A percentile compares a stretch with the other conserved stretches of the same genome.
Conservation (phyloP, 2,113 vertebrate species). For the Xiphophorus maculatus region DNA sequence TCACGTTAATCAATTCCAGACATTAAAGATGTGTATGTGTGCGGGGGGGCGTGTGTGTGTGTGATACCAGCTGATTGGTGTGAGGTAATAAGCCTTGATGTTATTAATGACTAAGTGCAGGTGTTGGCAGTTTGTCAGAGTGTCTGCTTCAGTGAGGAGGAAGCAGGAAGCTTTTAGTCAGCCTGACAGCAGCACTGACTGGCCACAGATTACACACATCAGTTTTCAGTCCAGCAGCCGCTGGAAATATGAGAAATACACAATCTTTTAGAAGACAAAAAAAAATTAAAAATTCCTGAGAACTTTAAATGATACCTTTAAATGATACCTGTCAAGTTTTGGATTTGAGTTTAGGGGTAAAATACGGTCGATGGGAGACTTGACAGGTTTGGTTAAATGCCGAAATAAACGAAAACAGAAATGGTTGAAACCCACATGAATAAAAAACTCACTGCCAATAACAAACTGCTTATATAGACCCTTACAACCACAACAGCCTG, state of each 20-base stretch:
- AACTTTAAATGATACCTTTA: no score
- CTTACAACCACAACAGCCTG: no score
- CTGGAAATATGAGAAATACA: neutral
- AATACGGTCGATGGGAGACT: no score
- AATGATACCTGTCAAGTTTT: no score
- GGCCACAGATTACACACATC: constrained; percentile 11
- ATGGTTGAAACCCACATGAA: no score
- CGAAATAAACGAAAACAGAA: no score
- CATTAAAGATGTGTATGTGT: constrained; percentile 8
- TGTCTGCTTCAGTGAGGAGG: constrained; percentile 10
- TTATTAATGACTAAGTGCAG: constrained; percentile 55
- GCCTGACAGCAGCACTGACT: constrained; percentile 41
- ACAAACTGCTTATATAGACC: no score
- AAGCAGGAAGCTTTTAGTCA: constrained; percentile 56
- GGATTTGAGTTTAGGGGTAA: no score
- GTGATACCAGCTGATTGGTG: constrained; percentile 42
- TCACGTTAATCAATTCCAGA: constrained; percentile 52
- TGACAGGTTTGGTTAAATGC: no score
- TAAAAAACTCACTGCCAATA: no score
- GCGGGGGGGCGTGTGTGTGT: neutral
- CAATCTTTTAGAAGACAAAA: neutral
- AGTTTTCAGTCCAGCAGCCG: neutral
- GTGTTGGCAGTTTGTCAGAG: constrained; percentile 43
- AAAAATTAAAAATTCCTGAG: no score
- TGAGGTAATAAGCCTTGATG: constrained; percentile 53